Base-by-base conservation (phyloP, 2,797 vertebrate genomes). In the Phyllotis vaccarum region DNA sequence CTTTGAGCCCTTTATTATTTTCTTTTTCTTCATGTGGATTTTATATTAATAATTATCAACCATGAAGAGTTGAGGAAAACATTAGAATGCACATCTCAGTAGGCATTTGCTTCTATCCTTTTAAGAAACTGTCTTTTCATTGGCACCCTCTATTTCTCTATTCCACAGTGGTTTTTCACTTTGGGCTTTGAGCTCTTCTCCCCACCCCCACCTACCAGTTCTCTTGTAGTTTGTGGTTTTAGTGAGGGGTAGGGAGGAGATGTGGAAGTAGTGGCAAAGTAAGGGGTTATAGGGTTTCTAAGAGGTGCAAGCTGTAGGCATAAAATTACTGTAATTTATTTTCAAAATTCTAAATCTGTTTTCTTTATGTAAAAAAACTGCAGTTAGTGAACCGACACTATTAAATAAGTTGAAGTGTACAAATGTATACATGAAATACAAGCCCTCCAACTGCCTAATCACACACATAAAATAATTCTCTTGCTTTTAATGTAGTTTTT, bases 311-410 rank as follows among this genome's bases (percentile, higher is more conserved):
- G 96, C 95, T 83, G 17, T 96, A 96, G 96, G 97, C 89, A 95
- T 86, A 92, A 97, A 98, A 97, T 97, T 95, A 97, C 96, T 97
- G 31, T 98, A 98, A 97, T 97, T 98, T 98, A 97, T 97, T 97
- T 97, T 96, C 89, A 95, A 97, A 97, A 94, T 97, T 96, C 97
- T 95, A 96, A 97, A 97, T 97, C 97, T 97, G 93, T 97, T 97
- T 97, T 97, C 96, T 97, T 97, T 97, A 96, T 97, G 82, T 93
- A 79, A 97, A 90, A 83, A 97, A 97, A 96, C 91, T 96, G 93
- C 93, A 83, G 91, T 96, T 97, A 96, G 96, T 95, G 97, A 97
- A 95, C 96, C 93, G 94, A 97, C 95, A 97, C 83, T 93, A 95
- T 97, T 97, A 96, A 96, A 97, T 97, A 97, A 97, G 95, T 96